These are phyloP conservation scores for Charadrius vociferus DNA, from an alignment of 2,113 vertebrate species.

Conservation along the genomic window DNA sequence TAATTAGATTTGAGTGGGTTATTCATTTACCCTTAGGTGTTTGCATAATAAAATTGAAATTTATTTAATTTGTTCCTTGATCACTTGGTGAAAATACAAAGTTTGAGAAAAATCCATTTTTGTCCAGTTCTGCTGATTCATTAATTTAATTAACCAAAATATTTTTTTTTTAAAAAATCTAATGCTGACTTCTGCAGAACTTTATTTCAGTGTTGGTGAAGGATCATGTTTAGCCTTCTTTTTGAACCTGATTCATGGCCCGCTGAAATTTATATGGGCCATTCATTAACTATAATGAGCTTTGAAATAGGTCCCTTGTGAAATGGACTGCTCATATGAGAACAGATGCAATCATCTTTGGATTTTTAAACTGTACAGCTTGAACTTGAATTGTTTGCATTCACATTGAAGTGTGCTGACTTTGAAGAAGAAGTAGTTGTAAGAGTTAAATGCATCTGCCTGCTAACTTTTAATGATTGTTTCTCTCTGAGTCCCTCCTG, in stretches of 20 bases:
- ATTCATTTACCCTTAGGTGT: neutral
- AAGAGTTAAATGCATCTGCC: neutral
- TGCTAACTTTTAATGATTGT: neutral
- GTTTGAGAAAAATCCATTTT: neutral
- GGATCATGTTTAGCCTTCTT: neutral
- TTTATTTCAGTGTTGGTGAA: constrained; percentile 6
- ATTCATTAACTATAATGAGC: constrained; percentile 40
- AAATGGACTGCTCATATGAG: neutral
- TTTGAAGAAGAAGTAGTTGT: constrained; percentile 7
- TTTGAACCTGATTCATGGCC: constrained; percentile 18
- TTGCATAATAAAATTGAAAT: neutral
- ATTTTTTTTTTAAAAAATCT: neutral
- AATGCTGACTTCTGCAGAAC: constrained; percentile 35
- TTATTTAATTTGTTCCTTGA: neutral
- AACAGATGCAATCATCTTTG: constrained; percentile 29
- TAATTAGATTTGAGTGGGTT: neutral
- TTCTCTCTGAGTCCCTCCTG: neutral
- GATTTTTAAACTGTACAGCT: neutral
- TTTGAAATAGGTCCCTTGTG: constrained; percentile 36
- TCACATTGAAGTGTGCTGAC: neutral
- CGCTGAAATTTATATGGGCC: constrained; percentile 21
- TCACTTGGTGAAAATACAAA: neutral
- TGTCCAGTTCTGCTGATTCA: neutral
- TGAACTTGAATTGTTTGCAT: neutral
- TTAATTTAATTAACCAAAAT: constrained; percentile 14